Evolutionary conservation across 2,797 vertebrate species (phyloP).

Genomic region (Crenuchus spilurus): DNA sequence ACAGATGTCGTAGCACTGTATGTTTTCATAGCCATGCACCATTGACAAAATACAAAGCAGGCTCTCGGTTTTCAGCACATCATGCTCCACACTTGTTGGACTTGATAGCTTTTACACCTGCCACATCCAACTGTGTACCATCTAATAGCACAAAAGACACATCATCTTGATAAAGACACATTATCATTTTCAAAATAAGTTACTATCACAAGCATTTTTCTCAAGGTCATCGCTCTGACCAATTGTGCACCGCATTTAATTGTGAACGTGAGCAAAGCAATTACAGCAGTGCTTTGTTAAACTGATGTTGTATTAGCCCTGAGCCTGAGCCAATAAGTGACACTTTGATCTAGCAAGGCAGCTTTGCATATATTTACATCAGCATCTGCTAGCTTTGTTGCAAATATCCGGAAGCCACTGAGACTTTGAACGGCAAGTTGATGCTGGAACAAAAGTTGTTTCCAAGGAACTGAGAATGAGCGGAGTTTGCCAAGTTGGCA

Average conservation of each 20-base stretch:
- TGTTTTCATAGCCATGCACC: no score
- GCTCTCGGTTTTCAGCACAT: no score
- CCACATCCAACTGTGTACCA: no score
- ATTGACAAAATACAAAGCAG: no score
- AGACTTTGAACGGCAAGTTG: constrained; percentile 11
- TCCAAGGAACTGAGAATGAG: neutral
- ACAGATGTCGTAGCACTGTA: no score
- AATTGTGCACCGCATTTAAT: constrained; percentile 36
- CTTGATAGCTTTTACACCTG: no score
- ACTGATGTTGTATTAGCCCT: constrained; percentile 44
- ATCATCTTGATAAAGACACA: neutral
- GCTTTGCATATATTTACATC: constrained; percentile 49
- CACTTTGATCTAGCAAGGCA: constrained; percentile 56
- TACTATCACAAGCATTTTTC: neutral
- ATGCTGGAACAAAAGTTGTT: constrained; percentile 10
- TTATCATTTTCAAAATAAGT: neutral
- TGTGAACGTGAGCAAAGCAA: constrained; percentile 27
- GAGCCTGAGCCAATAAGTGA: constrained; percentile 38
- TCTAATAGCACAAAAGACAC: no score
- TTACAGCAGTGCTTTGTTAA: constrained; percentile 43
- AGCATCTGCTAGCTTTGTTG: constrained; percentile 38
- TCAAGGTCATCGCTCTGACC: neutral
- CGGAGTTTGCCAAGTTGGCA: no score
- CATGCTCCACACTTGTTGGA: no score
- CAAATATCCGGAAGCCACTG: constrained; percentile 24